Evolutionary conservation across 2,113 vertebrate genomes (phyloP).

Genomic region (Heterotis niloticus): DNA sequence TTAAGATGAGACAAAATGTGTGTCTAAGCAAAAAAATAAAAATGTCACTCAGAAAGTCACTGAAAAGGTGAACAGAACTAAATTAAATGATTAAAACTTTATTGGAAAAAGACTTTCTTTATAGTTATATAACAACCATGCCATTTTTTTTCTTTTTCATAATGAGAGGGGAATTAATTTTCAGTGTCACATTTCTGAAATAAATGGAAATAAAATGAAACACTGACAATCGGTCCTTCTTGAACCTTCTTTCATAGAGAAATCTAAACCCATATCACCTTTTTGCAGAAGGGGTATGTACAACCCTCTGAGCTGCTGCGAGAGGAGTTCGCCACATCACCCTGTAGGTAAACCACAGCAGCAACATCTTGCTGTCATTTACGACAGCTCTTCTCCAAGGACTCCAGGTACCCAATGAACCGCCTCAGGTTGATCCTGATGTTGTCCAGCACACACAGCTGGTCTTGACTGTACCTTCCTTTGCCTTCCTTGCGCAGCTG

Average conservation of each 20-base stretch:
- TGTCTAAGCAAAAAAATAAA: not conserved
- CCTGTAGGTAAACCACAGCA: not conserved
- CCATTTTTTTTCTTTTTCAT: slow-evolving; percentile 12
- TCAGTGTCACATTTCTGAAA: slow-evolving; percentile 28
- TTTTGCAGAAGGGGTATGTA: not conserved
- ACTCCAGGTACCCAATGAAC: slow-evolving; percentile 88
- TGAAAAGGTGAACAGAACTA: not conserved
- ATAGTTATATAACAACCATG: not conserved
- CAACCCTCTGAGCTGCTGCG: not conserved
- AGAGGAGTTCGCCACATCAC: not conserved
- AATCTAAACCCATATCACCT: no score
- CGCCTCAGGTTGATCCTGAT: slow-evolving; percentile 89
- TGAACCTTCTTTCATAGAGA: no score
- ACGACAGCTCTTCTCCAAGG: slow-evolving; percentile 62
- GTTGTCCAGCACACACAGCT: slow-evolving; percentile 90
- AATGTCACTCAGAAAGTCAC: not conserved
- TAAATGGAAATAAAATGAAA: slow-evolving; percentile 17
- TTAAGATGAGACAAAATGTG: no score
- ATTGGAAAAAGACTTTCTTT: slow-evolving; percentile 3
- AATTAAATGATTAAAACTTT: slow-evolving; percentile 1
- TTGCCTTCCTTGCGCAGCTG: slow-evolving; percentile 90
- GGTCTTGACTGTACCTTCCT: slow-evolving; percentile 76
- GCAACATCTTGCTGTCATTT: not conserved
- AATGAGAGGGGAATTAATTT: not conserved
- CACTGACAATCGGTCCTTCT: not conserved